Base-by-base conservation (phyloP, 2,797 vertebrate species). In the Notamacropus eugenii region DNA sequence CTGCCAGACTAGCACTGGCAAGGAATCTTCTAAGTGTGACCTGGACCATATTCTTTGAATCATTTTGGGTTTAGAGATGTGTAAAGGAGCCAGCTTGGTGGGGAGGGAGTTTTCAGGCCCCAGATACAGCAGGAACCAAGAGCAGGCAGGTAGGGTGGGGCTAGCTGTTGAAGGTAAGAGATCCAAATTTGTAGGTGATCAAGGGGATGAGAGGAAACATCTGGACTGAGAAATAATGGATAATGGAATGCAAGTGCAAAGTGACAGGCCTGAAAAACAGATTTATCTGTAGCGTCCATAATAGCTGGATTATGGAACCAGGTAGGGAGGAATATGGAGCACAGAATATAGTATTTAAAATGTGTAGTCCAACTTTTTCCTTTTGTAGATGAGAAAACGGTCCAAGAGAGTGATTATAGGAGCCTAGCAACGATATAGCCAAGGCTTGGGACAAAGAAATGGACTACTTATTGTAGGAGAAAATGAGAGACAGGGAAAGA, bases 371-470 rank as follows among this genome's bases (percentile, higher is more conserved):
- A 82, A 82, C n/a, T 82, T 46, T 82, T 40, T 74, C n/a, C n/a
- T 82, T 87, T 50, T 50, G 46, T 28, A 87, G 22, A 3, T 46
- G 40, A 50, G 74, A 50, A 50, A 87, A 87, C 9, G 8, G 22
- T 24, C 40, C 1, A 5, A 90, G 59, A 93, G 92, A 92, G 54
- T 50, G 56, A 55, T 93, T 93, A 67, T 4, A 93, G 46, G 56
- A 95, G 54, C 95, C 55, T 90, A 96, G 50, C 31, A 97, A 92
- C 92, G 34, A 40, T 34, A 46, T 55, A 34, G 1, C 28, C 59
- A 54, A 40, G 58, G 90, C 93, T 96, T 94, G 96, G 3, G 93
- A 96, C 93, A 58, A 95, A 74, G 58, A 92, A 93, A 93, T 96
- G 62, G 95, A 62, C 91, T 94, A 82, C 54, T 95, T 56, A 40